Evolutionary conservation across 2,888 invertebrate species (phyloP).

Genomic region (Frankliniella intonsa): DNA sequence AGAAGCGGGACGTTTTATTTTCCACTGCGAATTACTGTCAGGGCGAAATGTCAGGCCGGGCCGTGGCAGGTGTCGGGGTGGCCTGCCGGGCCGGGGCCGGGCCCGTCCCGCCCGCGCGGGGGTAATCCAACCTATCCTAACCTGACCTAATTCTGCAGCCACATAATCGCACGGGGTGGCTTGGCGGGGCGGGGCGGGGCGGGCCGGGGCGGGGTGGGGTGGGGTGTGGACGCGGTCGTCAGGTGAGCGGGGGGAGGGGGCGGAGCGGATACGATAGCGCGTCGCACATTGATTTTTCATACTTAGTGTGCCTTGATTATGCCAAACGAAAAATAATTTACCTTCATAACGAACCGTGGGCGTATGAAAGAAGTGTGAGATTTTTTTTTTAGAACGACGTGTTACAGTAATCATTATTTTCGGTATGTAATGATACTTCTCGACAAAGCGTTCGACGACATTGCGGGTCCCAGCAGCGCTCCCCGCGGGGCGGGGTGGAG

Average conservation of each 20-base stretch:
- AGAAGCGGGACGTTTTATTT: no score
- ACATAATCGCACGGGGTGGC: neutral
- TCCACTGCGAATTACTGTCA: no score
- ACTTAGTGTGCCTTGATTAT: no score
- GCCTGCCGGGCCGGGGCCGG: neutral
- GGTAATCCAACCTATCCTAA: conserved; percentile 9
- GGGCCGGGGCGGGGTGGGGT: neutral
- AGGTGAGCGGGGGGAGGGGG: neutral
- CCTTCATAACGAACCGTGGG: neutral
- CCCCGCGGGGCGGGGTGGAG: no score
- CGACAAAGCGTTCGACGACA: no score
- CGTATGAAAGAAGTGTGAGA: neutral
- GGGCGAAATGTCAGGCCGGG: neutral
- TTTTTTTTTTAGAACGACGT: no score
- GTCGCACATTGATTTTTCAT: neutral
- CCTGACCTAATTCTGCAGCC: conserved; percentile 9
- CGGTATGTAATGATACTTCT: no score
- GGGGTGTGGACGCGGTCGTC: neutral
- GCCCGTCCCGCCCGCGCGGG: neutral
- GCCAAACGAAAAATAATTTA: neutral
- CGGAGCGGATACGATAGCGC: neutral
- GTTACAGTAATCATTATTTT: no score
- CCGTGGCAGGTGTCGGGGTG: neutral
- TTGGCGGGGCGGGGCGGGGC: neutral
- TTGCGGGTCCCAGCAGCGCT: no score